Percentiles rank a stretch among this genome's conserved stretches.
These are phyloP conservation scores for Microcaecilia unicolor DNA, from an alignment of 2,797 vertebrate genomes.

Conservation along the genomic window DNA sequence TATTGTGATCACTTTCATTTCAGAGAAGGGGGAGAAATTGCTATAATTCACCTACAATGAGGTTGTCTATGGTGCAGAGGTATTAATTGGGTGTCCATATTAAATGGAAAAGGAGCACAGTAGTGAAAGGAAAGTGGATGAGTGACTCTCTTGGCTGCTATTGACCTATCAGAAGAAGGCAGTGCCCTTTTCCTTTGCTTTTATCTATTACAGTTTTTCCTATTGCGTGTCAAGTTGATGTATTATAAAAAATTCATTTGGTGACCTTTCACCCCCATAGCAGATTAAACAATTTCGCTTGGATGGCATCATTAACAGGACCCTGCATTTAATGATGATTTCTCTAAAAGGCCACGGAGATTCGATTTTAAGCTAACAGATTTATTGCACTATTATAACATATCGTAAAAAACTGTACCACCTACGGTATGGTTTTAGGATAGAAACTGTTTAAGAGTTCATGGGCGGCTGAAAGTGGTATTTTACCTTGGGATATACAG, in stretches of 20 bases:
- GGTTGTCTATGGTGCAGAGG: constrained; percentile 70
- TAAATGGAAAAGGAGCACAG: constrained; percentile 88
- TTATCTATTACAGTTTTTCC: constrained; percentile 93
- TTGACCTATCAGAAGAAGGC: constrained; percentile 97
- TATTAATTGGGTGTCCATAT: constrained; percentile 99
- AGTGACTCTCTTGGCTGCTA: constrained; percentile 96
- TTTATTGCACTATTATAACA: constrained; percentile 99
- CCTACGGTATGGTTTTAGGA: constrained; percentile 71
- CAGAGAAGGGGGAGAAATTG: constrained; percentile 71
- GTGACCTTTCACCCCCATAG: constrained; percentile 94
- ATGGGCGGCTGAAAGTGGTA: constrained; percentile 68
- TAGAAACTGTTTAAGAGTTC: constrained; percentile 63
- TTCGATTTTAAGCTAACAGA: constrained; percentile 98
- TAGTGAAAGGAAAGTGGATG: constrained; percentile 81
- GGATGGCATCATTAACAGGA: constrained; percentile 90
- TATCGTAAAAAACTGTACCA: constrained; percentile 93
- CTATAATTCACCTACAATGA: constrained; percentile 92
- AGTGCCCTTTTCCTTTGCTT: constrained; percentile 91
- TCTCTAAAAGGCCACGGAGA: constrained; percentile 98
- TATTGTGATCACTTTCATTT: constrained; percentile 73
- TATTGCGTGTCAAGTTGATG: constrained; percentile 94
- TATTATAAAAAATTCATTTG: constrained; percentile 98
- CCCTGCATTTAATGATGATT: constrained; percentile 95
- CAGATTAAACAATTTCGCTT: constrained; percentile 96
- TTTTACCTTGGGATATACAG: constrained; percentile 61